phyloP scores from a whole-genome alignment of 2,888 invertebrate species.

The Lycophotia porphyrea region DNA sequence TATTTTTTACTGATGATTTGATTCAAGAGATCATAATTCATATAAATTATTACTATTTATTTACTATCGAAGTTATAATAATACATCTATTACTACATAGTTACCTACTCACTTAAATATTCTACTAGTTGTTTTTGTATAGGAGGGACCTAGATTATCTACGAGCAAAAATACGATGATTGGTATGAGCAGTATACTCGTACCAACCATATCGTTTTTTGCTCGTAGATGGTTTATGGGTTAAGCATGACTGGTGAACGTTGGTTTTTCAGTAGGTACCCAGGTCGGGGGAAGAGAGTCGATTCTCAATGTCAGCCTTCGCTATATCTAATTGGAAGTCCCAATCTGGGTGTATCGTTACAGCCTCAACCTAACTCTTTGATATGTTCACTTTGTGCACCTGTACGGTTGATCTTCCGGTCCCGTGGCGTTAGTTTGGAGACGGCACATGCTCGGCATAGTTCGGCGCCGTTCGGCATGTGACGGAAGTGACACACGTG shows the following conservation, averaged over 20 bases:
- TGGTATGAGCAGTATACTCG: no score
- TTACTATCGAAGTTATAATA: no score
- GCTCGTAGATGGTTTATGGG: no score
- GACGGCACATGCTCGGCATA: slow-evolving; percentile 45
- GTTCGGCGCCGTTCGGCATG: slow-evolving; percentile 29
- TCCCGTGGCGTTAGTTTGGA: slow-evolving; percentile 15
- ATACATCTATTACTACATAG: no score
- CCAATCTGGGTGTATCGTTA: background rate
- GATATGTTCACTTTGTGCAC: background rate
- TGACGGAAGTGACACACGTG: slow-evolving; percentile 53
- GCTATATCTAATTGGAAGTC: background rate
- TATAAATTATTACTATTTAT: background rate
- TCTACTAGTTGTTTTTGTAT: background rate
- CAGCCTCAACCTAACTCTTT: background rate
- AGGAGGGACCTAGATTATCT: background rate
- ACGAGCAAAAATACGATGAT: background rate
- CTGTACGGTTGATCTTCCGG: slow-evolving; percentile 6
- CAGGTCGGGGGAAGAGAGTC: background rate
- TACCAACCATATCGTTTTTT: no score
- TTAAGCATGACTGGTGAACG: background rate
- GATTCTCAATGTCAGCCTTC: background rate
- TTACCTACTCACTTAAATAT: background rate
- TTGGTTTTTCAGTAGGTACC: background rate
- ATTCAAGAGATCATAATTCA: background rate
- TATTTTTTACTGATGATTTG: slow-evolving; percentile 10